Conservation (phyloP, 2,113 vertebrate species). For the Pteropus alecto region DNA sequence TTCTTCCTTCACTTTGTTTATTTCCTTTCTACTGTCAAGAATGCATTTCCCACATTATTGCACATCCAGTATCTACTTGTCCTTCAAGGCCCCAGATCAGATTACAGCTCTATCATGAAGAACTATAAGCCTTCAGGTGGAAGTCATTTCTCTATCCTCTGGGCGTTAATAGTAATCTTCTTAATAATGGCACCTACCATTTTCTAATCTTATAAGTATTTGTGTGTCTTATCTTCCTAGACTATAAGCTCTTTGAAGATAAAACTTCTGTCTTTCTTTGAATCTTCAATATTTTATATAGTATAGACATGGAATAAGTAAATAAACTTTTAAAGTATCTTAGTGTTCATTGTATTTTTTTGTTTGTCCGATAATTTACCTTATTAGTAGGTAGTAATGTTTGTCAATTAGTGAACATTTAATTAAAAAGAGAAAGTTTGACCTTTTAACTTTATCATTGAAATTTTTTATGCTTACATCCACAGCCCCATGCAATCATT, state of each 20-base stretch:
- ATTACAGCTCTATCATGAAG: background rate
- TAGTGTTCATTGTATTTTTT: conserved; percentile 25
- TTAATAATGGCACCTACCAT: background rate
- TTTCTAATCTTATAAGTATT: background rate
- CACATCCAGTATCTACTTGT: background rate
- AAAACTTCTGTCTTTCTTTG: conserved; percentile 10
- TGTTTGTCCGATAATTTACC: background rate
- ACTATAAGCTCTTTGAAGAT: background rate
- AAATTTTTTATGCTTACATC: conserved; percentile 22
- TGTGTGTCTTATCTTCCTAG: background rate
- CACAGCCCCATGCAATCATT: conserved; percentile 89
- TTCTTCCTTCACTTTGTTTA: background rate
- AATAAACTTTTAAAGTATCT: background rate
- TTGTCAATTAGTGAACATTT: conserved; percentile 28
- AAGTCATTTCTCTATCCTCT: background rate
- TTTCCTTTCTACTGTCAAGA: background rate
- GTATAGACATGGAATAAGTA: conserved; percentile 13
- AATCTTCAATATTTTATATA: conserved; percentile 10
- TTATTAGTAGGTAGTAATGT: conserved; percentile 18
- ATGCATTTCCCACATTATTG: background rate
- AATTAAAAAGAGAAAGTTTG: conserved; percentile 12
- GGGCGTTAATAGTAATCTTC: background rate
- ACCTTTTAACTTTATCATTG: conserved; percentile 13
- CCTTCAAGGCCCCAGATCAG: background rate
- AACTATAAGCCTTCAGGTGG: background rate